Base-by-base conservation (phyloP, 2,113 vertebrate genomes). In the Tragelaphus buxtoni region DNA sequence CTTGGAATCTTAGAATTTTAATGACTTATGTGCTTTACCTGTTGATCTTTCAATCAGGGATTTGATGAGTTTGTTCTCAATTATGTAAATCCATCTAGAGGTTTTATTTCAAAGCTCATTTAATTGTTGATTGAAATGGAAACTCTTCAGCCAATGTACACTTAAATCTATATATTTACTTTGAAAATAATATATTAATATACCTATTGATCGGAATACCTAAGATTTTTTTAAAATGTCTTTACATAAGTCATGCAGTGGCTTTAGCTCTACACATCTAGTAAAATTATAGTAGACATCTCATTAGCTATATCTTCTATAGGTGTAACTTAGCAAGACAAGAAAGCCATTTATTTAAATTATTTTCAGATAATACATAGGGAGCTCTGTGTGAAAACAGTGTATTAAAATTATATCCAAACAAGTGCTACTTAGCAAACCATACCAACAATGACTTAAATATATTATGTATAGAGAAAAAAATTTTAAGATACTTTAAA, bases 391-490 rank as follows among this genome's bases (percentile, higher is more conserved):
- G 28, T 96, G 45, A 61, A 95, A 87, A 88, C 4, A 79, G 2
- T 87, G 26, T 84, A 81, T 92, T 95, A 96, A 95, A 91, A 87
- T 53, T 97, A n/a, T 84, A 4, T 89, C 74, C 32, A 26, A 95
- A 94, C n/a, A 96, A 26, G 22, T 97, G 39, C 7, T 97, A n/a
- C 58, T 39, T 93, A 84, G 35, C 49, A 95, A 98, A 93, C 6
- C 9, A 22, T 58, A 96, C 35, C 53, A 94, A 8, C 6, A 42
- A 61, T 85, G 30, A 92, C 80, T 28, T 95, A 80, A 97, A 80
- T 47, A 94, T n/a, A 90, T 55, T 91, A 47, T 91, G 42, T 45
- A 47, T 28, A 56, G 79, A 45, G 74, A 17, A 83, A 56, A 97
- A 91, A 81, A 55, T n/a, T 39, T 92, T 51, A 28, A 74, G 10